Base-by-base conservation (phyloP, 2,888 invertebrate species). In the Apotomis betuletana region DNA sequence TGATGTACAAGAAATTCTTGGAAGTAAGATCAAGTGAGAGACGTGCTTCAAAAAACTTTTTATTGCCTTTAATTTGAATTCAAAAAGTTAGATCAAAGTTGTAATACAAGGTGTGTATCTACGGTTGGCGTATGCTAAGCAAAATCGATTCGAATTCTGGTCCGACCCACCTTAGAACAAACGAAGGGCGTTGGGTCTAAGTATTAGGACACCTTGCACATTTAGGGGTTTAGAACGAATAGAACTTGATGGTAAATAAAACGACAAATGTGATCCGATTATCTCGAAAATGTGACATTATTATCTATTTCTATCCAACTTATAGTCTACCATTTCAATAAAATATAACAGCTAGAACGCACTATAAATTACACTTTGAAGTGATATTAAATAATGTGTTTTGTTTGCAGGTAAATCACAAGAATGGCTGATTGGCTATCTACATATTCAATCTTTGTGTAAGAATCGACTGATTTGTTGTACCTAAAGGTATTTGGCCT, bases 401-500 rank as follows among this genome's bases (percentile, higher is more conserved):
- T 65, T 57, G 57, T 65, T 55, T 27, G 5, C 65, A 65, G 65
- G 65, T 57, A 57, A 41, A 46, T 36, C 46, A 0, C 27, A 55
- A 46, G 5, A 36, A 65, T 65, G 65, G n/a, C 27, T 44, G 44
- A 15, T 27, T 27, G 27, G 27, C 27, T 27, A 27, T 27, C 27
- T 12, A 54, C 5, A 46, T 27, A 36, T 27, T 46, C 55, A 57
- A n/a, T 36, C 5, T 46, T 55, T n/a, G 44, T 36, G n/a, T 55
- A 55, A 27, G 1, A 57, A 57, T 46, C n/a, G 46, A 57, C 46
- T 46, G 44, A 57, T 46, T 52, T 13, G 6, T 41, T 41, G 5
- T 41, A 41, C 15, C 8, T 10, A 15, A 38, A 38, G 13, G 3
- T 51, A 62, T 41, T n/a, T 9, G 13, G 1, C 15, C 44, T 5